Evolutionary conservation across 2,888 invertebrate genomes (phyloP).

Genomic region (Conchocele bisecta): DNA sequence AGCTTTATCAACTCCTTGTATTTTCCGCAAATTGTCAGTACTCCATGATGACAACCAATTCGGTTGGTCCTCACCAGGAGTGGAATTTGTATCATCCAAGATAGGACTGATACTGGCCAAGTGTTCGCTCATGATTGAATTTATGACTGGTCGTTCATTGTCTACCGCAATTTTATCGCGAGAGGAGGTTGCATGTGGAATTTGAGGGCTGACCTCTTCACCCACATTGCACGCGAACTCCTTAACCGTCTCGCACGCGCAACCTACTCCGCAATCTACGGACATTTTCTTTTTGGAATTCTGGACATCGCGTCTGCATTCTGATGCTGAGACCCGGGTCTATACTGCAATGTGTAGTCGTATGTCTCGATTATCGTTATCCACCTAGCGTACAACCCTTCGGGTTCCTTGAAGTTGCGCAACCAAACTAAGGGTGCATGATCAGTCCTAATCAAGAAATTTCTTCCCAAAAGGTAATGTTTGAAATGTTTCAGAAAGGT

Average conservation of each 20-base stretch:
- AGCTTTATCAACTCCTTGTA: neutral
- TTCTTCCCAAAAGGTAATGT: constrained; percentile 52
- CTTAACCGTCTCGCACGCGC: too few species aligned
- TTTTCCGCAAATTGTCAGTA: neutral
- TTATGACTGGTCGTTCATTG: too few species aligned
- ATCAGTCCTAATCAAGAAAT: constrained; percentile 58
- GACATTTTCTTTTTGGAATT: constrained; percentile 27
- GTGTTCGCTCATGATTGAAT: too few species aligned
- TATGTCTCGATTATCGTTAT: constrained; percentile 36
- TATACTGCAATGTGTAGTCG: constrained; percentile 37
- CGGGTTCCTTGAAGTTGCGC: constrained; percentile 49
- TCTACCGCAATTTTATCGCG: too few species aligned
- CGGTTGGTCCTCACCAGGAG: neutral
- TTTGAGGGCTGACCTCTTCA: too few species aligned
- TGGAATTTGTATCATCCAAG: neutral
- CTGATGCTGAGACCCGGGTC: constrained; percentile 33
- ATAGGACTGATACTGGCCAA: neutral
- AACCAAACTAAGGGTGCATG: constrained; percentile 57
- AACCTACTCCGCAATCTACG: too few species aligned
- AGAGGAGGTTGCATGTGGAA: too few species aligned
- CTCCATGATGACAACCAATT: constrained; percentile 12
- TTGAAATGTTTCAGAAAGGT: constrained; percentile 55
- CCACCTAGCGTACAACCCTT: constrained; percentile 50
- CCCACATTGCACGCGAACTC: too few species aligned
- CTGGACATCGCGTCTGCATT: constrained; percentile 39